Conservation (phyloP, 2,888 invertebrate species). For the Amitus sp. region DNA sequence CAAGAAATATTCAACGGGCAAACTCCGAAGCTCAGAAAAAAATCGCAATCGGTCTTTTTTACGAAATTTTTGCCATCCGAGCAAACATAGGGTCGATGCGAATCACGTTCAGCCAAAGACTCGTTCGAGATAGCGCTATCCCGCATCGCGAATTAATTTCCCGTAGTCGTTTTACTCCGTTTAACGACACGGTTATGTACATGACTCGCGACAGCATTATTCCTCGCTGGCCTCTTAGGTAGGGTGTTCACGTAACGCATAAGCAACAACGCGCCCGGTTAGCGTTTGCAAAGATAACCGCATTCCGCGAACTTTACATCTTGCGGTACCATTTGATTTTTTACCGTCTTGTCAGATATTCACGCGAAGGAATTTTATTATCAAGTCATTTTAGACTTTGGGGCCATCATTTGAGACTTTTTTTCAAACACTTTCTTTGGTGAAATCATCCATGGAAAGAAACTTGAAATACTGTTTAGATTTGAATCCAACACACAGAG, state of each 20-base stretch:
- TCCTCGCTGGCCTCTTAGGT: constrained; percentile 52
- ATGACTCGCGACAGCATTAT: constrained; percentile 38
- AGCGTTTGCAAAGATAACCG: constrained; percentile 64
- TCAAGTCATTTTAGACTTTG: no score
- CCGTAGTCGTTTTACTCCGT: constrained; percentile 44
- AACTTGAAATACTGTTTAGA: no score
- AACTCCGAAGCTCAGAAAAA: no score
- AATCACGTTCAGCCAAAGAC: constrained; percentile 57
- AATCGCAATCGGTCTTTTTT: no score
- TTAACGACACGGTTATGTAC: constrained; percentile 45
- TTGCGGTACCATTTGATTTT: constrained; percentile 57
- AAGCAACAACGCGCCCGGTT: constrained; percentile 61
- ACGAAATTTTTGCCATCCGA: no score
- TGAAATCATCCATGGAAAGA: no score
- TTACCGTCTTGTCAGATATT: constrained; percentile 38
- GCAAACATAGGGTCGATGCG: constrained; percentile 45
- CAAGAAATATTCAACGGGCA: neutral
- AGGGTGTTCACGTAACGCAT: constrained; percentile 65
- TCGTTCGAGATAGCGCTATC: constrained; percentile 50
- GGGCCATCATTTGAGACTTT: no score
- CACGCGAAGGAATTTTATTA: no score
- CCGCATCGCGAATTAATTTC: constrained; percentile 55
- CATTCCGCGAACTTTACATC: constrained; percentile 47
- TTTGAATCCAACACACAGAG: no score
- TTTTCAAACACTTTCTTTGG: no score